phyloP scores from a whole-genome alignment of 2,888 invertebrate species.

The Oxyteleia sp. region DNA sequence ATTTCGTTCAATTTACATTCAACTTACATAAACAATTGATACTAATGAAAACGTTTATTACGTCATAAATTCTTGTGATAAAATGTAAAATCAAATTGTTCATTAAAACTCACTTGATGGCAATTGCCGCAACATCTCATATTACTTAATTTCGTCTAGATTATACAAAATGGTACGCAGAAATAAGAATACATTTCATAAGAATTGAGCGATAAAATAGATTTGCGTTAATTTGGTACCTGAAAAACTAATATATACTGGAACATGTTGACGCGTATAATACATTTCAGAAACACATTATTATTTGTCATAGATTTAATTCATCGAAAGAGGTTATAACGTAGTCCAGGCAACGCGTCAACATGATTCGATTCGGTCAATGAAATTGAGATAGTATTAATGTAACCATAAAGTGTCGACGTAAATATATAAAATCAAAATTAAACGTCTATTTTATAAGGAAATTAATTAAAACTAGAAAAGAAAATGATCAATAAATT shows the following conservation, averaged over 20 bases:
- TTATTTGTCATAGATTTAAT: slow-evolving; percentile 74
- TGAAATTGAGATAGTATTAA: slow-evolving; percentile 34
- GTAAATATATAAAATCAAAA: background rate
- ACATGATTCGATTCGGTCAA: slow-evolving; percentile 79
- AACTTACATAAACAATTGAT: too few relatives aligned
- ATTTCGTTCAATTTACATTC: too few relatives aligned
- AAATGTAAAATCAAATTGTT: too few relatives aligned
- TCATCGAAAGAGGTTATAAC: slow-evolving; percentile 79
- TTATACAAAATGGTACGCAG: background rate
- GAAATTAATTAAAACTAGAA: too few relatives aligned
- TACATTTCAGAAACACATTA: slow-evolving; percentile 75
- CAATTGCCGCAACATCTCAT: slow-evolving; percentile 27
- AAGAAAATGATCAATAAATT: too few relatives aligned
- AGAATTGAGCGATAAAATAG: slow-evolving; percentile 69
- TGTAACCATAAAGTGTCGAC: background rate
- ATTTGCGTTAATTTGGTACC: slow-evolving; percentile 76
- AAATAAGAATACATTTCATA: slow-evolving; percentile 41
- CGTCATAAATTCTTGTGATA: too few relatives aligned
- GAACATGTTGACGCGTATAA: slow-evolving; percentile 81
- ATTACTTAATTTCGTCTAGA: slow-evolving; percentile 2
- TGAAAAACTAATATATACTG: slow-evolving; percentile 83
- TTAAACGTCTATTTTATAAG: too few relatives aligned
- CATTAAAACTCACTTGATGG: slow-evolving; percentile 26
- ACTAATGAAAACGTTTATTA: too few relatives aligned
- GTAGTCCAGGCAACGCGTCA: slow-evolving; percentile 84